Conservation (phyloP, 2,113 vertebrate species). For the Zeus faber region DNA sequence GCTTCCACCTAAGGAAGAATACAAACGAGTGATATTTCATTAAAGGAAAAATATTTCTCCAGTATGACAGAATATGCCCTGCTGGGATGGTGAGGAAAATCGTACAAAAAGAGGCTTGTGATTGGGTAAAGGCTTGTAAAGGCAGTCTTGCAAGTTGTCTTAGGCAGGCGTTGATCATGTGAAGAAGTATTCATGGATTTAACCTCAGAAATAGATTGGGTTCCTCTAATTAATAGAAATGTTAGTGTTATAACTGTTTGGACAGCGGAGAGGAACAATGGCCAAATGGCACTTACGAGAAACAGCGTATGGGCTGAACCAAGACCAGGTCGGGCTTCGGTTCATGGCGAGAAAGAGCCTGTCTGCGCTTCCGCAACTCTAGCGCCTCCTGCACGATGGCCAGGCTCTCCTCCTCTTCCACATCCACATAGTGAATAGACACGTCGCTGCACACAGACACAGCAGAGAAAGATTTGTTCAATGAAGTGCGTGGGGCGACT, state of each 20-base stretch:
- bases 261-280: background rate
- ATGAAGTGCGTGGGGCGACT: too few species aligned
- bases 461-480: background rate
- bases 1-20: slow-evolving; percentile 84
- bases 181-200: too few species aligned
- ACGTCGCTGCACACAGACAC: slow-evolving; percentile 76
- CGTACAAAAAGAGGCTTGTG: too few species aligned
- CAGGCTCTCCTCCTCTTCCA: slow-evolving; percentile 81
- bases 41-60: too few species aligned
- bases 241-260: too few species aligned
- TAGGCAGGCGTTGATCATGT: too few species aligned
- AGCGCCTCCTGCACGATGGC: slow-evolving; percentile 85
- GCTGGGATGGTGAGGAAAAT: too few species aligned
- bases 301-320: slow-evolving; percentile 81
- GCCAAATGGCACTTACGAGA: slow-evolving; percentile 79
- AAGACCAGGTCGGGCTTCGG: slow-evolving; percentile 84
- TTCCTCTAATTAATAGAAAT: too few species aligned
- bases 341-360: slow-evolving; percentile 76
- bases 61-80: background rate
- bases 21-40: background rate
- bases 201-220: too few species aligned
- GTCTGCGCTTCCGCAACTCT: slow-evolving; percentile 85
- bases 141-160: too few species aligned
- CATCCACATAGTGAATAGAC: slow-evolving; percentile 85
- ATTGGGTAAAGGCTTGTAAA: too few species aligned